Percentiles rank a stretch among this genome's conserved stretches.
phyloP scores from a whole-genome alignment of 2,113 vertebrate genomes.

The Mobula birostris region DNA sequence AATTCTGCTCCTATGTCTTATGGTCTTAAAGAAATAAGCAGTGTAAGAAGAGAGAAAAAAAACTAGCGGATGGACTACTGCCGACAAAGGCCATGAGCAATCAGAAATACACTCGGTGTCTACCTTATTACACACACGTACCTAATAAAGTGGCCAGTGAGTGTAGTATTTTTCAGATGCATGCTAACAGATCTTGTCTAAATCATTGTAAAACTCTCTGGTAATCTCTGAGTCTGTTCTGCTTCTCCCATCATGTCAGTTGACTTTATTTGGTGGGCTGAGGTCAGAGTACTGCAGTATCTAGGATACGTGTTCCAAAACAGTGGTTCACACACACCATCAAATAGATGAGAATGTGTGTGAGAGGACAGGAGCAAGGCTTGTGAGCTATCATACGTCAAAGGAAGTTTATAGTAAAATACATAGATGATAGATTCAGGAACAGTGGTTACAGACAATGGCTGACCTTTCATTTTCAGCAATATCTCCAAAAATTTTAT shows the following conservation, averaged over 20 bases:
- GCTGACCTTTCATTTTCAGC: neutral
- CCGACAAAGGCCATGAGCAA: too few relatives aligned
- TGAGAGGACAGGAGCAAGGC: neutral
- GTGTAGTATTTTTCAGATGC: too few relatives aligned
- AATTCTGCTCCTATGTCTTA: too few relatives aligned
- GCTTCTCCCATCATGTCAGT: neutral
- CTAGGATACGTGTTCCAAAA: conserved; percentile 37
- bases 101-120: too few relatives aligned
- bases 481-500: neutral
- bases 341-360: conserved; percentile 29
- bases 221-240: neutral
- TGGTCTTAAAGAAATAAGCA: too few relatives aligned
- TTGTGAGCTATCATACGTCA: conserved; percentile 18
- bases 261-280: conserved; percentile 27
- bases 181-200: neutral
- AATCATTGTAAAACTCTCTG: conserved; percentile 31
- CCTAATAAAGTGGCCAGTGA: too few relatives aligned
- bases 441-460: neutral
- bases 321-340: conserved; percentile 31
- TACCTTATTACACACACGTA: too few relatives aligned
- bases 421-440: neutral
- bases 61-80: too few relatives aligned
- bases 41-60: too few relatives aligned
- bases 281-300: conserved; percentile 36
- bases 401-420: conserved; percentile 31